Base-by-base conservation (phyloP, 2,797 vertebrate genomes). In the Pangasius macronema region DNA sequence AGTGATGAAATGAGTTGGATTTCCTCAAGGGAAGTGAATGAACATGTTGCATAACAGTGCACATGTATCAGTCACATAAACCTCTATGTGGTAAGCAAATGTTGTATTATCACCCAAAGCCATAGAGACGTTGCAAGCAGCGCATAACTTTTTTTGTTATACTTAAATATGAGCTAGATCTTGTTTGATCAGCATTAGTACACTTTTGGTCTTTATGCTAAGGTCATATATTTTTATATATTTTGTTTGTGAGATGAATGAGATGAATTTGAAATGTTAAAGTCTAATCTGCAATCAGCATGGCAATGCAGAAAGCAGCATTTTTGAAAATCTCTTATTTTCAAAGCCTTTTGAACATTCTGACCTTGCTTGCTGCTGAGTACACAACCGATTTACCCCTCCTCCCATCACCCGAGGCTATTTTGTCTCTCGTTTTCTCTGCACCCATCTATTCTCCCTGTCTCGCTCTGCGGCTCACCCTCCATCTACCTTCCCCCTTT, bases 21-120 rank as follows among this genome's bases (percentile, higher is more conserved):
- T 89, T 94, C 86, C 87, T 86, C 79, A 36, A 59, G 87, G 84
- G 70, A 33, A 85, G 55, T 85, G 57, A 87, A 27, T 75, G 84
- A 88, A 77, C 39, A 79, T 6, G 85, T 94, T 93, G 90, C 67
- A 14, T 92, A 93, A 94, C 42, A 0, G 49, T 13, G 5, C 61
- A 79, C 53, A 79, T 85, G 72, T 84, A 85, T 77, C 39, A 27
- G 61, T 63, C 83, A 55, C 8, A 61, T 82, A 82, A 76, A 67
- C 2, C 70, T 79, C 82, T 68, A 39, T 27, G n/a, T 72, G 75
- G 57, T 77, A 63, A 82, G 59, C 18, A 53, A 55, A 30, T 63
- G 10, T 53, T 61, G 16, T 79, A 2, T 68, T 27, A 59, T 39
- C 2, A 22, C 13, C 10, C 24, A 67, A 24, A 49, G 53, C 39